A percentile compares a stretch with the other conserved stretches of the same genome.
phyloP scores from a whole-genome alignment of 2,888 invertebrate species.

The Euzetes globulus region DNA sequence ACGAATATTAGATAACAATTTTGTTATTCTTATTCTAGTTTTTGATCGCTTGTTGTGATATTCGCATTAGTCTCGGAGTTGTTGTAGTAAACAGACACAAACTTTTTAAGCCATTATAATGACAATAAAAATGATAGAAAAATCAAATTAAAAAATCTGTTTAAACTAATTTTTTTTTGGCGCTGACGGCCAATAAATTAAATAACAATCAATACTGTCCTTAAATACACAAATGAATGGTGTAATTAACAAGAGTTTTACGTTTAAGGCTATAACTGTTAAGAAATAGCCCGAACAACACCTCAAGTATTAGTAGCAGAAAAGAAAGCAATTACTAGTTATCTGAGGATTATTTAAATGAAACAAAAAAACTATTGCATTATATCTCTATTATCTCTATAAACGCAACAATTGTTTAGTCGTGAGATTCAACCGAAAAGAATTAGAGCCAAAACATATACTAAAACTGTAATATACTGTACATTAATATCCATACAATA shows the following conservation, averaged over 20 bases:
- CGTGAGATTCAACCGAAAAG: conserved; percentile 1
- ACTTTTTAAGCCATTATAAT: background rate
- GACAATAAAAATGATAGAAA: background rate
- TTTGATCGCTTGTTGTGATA: conserved; percentile 12
- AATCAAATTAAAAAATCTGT: background rate
- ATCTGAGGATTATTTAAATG: background rate
- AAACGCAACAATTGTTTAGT: background rate
- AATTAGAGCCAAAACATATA: background rate
- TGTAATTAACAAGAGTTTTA: background rate
- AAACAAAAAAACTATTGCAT: background rate
- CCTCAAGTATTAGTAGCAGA: background rate
- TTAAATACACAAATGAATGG: background rate
- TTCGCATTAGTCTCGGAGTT: background rate
- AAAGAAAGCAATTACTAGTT: background rate
- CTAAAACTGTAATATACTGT: background rate
- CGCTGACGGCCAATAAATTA: conserved; percentile 5
- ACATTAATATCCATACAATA: background rate
- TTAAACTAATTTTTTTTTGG: background rate
- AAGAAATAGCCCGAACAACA: background rate
- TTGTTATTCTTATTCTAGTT: background rate
- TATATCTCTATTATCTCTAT: conserved; percentile 9
- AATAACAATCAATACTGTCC: background rate
- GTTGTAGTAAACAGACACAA: background rate
- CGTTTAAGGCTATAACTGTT: background rate
- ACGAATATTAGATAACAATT: conserved; percentile 16